These are phyloP conservation scores for Amphimallon solstitiale DNA, from an alignment of 2,888 invertebrate genomes.

Conservation along the genomic window DNA sequence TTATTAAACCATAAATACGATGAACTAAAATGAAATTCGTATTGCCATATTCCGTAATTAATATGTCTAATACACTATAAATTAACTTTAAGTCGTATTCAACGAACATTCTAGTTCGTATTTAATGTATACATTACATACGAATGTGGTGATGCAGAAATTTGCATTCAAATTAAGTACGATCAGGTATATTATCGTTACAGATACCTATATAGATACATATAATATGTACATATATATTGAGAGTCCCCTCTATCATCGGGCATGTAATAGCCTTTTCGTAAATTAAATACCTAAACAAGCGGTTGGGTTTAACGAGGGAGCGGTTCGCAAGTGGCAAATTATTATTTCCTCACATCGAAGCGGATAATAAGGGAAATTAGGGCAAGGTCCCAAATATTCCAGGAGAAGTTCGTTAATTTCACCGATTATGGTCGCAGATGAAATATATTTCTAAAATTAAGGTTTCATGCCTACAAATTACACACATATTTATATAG, in stretches of 20 bases:
- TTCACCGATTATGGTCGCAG: conserved; percentile 4
- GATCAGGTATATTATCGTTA: background rate
- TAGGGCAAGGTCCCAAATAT: conserved; percentile 10
- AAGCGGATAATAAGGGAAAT: conserved; percentile 29
- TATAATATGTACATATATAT: background rate
- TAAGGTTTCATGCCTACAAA: background rate
- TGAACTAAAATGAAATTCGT: too few species aligned
- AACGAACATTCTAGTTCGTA: too few species aligned
- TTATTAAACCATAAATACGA: too few species aligned
- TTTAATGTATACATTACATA: too few species aligned
- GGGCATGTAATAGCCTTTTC: conserved; percentile 13
- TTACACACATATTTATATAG: too few species aligned
- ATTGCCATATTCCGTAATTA: too few species aligned
- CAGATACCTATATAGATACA: too few species aligned
- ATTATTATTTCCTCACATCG: conserved; percentile 33
- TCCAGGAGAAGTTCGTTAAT: conserved; percentile 27
- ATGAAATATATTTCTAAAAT: conserved; percentile 19
- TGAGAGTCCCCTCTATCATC: conserved; percentile 12
- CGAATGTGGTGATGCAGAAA: conserved; percentile 15
- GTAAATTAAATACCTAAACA: conserved; percentile 27
- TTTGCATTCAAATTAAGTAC: conserved; percentile 27
- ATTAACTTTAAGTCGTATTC: too few species aligned
- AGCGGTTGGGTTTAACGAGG: conserved; percentile 27
- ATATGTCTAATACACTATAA: too few species aligned
- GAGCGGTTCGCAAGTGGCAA: conserved; percentile 24